These are phyloP conservation scores for Itoplectis maculator DNA, from an alignment of 2,888 invertebrate species.

Conservation along the genomic window DNA sequence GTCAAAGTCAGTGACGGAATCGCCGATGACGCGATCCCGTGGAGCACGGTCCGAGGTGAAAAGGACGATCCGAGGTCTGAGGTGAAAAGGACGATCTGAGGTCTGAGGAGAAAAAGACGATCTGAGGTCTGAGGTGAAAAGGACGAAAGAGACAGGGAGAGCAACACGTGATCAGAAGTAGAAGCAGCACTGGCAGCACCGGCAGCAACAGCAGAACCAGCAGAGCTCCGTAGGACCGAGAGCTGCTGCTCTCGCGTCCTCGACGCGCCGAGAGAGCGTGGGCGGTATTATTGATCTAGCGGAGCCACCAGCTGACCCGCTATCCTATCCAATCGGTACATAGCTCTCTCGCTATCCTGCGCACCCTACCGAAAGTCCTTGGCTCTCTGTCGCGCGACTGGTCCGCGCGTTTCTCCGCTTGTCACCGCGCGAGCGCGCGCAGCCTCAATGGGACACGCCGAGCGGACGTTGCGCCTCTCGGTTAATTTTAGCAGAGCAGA, in stretches of 20 bases:
- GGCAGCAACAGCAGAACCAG: slow-evolving; percentile 25
- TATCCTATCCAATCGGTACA: slow-evolving; percentile 68
- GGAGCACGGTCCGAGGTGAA: no score
- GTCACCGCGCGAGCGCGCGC: background rate
- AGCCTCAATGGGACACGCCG: background rate
- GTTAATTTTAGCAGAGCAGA: slow-evolving; percentile 28
- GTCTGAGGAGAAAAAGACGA: background rate
- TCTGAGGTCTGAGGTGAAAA: background rate
- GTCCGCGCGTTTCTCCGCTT: background rate
- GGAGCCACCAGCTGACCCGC: slow-evolving; percentile 72
- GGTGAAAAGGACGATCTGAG: slow-evolving; percentile 1
- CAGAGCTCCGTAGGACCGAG: slow-evolving; percentile 37
- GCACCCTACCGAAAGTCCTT: slow-evolving; percentile 20
- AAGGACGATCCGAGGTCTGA: no score
- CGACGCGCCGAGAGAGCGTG: slow-evolving; percentile 68
- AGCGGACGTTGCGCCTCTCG: background rate
- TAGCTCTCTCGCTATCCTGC: slow-evolving; percentile 2
- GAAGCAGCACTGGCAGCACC: slow-evolving; percentile 28
- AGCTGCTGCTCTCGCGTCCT: slow-evolving; percentile 39
- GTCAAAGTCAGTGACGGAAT: background rate
- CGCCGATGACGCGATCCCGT: slow-evolving; percentile 4
- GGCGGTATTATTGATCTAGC: slow-evolving; percentile 75
- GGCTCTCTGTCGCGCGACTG: background rate
- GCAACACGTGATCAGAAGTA: slow-evolving; percentile 39
- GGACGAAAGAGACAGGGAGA: background rate